Evolutionary conservation across 2,113 vertebrate species (phyloP).

Genomic region (Neotoma lepida): DNA sequence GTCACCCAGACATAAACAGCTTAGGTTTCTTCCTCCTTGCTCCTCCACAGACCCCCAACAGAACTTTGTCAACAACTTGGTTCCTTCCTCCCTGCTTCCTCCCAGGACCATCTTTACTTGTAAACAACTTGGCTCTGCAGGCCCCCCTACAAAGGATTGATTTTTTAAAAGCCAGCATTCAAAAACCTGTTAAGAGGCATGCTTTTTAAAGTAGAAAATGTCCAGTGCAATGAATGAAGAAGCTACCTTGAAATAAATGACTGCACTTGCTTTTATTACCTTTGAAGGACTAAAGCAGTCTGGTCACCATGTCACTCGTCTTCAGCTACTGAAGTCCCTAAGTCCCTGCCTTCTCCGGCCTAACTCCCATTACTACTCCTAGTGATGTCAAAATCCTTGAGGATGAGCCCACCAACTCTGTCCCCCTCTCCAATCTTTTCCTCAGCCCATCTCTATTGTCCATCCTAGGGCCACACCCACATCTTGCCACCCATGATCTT

Average conservation of each 20-base stretch:
- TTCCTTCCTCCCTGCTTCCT: too few species aligned
- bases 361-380: neutral
- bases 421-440: neutral
- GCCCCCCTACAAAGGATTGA: too few species aligned
- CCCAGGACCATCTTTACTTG: too few species aligned
- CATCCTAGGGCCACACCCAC: neutral
- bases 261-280: constrained; percentile 24
- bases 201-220: neutral
- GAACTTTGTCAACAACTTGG: too few species aligned
- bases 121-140: too few species aligned
- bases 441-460: neutral
- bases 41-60: too few species aligned
- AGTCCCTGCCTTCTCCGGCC: neutral
- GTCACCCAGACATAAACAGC: too few species aligned
- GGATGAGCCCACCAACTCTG: neutral
- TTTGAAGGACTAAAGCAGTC: neutral
- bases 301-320: neutral
- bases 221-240: neutral
- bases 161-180: neutral
- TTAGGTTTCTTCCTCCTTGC: too few species aligned
- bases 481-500: neutral
- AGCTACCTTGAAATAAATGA: neutral
- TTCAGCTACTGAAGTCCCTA: neutral
- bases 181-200: constrained; percentile 3
- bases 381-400: neutral